phyloP scores from a whole-genome alignment of 1,140 invertebrate genomes.

The Trissolcus basalis region DNA sequence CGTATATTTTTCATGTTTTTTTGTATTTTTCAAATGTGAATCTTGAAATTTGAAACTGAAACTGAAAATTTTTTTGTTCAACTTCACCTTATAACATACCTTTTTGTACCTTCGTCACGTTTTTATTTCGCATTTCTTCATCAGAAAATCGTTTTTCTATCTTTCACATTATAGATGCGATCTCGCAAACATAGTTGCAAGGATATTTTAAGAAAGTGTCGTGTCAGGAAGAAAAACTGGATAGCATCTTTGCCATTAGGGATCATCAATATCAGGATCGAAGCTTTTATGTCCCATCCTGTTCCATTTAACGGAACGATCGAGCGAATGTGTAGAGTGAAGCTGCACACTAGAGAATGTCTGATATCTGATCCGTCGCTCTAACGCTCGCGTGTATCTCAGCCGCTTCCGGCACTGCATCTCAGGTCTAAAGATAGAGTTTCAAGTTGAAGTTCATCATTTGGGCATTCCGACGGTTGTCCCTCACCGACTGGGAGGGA shows the following conservation, averaged over 20 bases:
- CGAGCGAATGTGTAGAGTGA: constrained; percentile 10
- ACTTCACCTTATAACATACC: too few species aligned
- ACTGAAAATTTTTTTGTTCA: too few species aligned
- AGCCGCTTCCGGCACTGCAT: constrained; percentile 16
- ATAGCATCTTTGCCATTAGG: constrained; percentile 17
- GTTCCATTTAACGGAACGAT: constrained; percentile 32
- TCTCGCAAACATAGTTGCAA: too few species aligned
- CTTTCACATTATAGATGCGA: too few species aligned
- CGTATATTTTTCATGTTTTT: too few species aligned
- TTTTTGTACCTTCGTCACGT: too few species aligned
- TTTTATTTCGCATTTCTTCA: too few species aligned
- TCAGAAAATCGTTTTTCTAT: too few species aligned
- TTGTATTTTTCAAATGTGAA: too few species aligned
- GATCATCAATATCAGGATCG: constrained; percentile 25
- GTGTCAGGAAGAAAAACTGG: background rate
- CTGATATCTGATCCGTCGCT: constrained; percentile 20
- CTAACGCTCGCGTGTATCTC: constrained; percentile 19
- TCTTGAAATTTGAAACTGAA: too few species aligned
- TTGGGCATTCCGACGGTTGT: background rate
- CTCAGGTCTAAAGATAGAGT: constrained; percentile 26
- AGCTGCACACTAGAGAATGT: too few species aligned
- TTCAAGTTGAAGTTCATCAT: constrained; percentile 25
- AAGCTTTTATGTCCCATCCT: constrained; percentile 16
- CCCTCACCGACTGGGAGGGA: too few species aligned
- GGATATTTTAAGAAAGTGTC: background rate